Evolutionary conservation across 2,888 invertebrate genomes (phyloP), one percentile per base, ranked within the genome.

Genomic region (Andrena chrysosceles): DNA sequence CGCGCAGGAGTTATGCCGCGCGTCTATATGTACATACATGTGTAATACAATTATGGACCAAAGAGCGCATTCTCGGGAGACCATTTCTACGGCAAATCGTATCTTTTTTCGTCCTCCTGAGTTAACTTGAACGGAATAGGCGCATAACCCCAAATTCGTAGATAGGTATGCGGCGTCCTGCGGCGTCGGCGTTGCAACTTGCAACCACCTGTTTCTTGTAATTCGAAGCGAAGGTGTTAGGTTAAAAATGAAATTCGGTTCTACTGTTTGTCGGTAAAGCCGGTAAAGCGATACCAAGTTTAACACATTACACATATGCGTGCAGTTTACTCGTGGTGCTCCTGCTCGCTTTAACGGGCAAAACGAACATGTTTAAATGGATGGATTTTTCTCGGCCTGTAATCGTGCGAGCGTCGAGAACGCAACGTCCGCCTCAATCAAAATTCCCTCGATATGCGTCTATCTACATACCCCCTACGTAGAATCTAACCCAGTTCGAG

Each of bases 41-140:
- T 71, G 63, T 72, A 69, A 60, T 60, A 62, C 35, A 70, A 75
- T 60, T 35, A 75, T 62, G 76, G 76, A 77, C 76, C 76, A 77
- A 77, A 56, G 66, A 5, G 29, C 49, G 33, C 60, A 56, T 76
- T 59, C 33, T 72, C 33, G 33, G 64, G 42, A 63, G 76, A 77
- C 72, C 72, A 64, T 63, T 77, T 77, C 54, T 54, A 54, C 63
- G 16, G 16, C 4, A 42, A 63, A 62, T 33, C 42, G 16, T 42
- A 42, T 42, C 42, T 42, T 42, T 42, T 42, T 16, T 42, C 42
- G 4, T 42, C 42, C 16, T 42, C 4, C 5, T 42, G 0, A 42
- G 42, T 42, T 42, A 42, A 13, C 42, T 1, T 1, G 42, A 42
- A 42, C 42, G 42, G 42, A 42, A 42, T 42, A 42, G 42, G 42